These are phyloP conservation scores for Dinoponera quadriceps DNA, from an alignment of 1,140 invertebrate genomes.

Conservation along the genomic window DNA sequence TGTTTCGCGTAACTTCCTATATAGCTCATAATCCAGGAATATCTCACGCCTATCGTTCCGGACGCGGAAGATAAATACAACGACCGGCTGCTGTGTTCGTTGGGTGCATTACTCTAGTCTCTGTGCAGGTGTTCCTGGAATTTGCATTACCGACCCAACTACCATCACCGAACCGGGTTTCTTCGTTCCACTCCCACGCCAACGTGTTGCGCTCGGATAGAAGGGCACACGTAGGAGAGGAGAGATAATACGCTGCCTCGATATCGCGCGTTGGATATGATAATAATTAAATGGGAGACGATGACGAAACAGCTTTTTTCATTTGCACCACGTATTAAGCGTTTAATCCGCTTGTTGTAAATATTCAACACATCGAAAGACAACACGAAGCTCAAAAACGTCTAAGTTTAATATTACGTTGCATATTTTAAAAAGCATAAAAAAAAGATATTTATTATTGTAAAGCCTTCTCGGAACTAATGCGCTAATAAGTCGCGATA, in stretches of 20 bases:
- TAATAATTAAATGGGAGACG: slow-evolving; percentile 45
- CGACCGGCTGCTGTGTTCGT: slow-evolving; percentile 51
- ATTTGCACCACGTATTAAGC: not conserved
- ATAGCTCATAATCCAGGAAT: slow-evolving; percentile 52
- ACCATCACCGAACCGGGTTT: slow-evolving; percentile 29
- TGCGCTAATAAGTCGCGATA: no score
- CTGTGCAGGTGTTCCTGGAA: slow-evolving; percentile 65
- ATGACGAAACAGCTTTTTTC: slow-evolving; percentile 20
- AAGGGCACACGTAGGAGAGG: not conserved
- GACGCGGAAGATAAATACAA: slow-evolving; percentile 70
- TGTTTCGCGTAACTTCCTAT: slow-evolving; percentile 53
- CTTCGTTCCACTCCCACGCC: slow-evolving; percentile 32
- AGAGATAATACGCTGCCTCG: slow-evolving; percentile 50
- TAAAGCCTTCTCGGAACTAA: not conserved
- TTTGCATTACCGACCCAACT: slow-evolving; percentile 60
- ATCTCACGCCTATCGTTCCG: slow-evolving; percentile 56
- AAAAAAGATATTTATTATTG: not conserved
- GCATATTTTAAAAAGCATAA: not conserved
- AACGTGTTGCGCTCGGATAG: slow-evolving; percentile 40
- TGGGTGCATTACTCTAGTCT: slow-evolving; percentile 53
- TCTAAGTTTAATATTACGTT: slow-evolving; percentile 20
- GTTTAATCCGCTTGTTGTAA: slow-evolving; percentile 30
- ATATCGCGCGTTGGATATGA: slow-evolving; percentile 47
- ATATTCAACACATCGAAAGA: slow-evolving; percentile 53
- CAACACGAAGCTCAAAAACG: not conserved